Conservation (phyloP, 2,888 invertebrate species). For the Athripsodes cinereus region DNA sequence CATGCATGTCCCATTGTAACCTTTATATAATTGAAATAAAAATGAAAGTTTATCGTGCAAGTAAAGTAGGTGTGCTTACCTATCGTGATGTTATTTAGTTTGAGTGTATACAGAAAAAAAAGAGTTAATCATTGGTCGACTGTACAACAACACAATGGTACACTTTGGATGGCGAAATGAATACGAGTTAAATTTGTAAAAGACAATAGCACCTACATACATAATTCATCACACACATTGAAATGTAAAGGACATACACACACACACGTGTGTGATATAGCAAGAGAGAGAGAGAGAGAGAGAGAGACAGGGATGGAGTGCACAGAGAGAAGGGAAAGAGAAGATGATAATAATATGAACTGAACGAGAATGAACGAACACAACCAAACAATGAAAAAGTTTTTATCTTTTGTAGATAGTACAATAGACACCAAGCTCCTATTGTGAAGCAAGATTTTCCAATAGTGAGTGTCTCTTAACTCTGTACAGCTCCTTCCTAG, state of each 20-base stretch:
- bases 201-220: conserved; percentile 28
- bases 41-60: too few species aligned
- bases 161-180: conserved; percentile 27
- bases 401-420: conserved; percentile 28
- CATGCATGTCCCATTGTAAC: background rate
- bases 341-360: conserved; percentile 19
- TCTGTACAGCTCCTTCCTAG: conserved; percentile 25
- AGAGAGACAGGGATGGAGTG: conserved; percentile 18
- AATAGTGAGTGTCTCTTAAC: conserved; percentile 28
- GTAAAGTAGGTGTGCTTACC: too few species aligned
- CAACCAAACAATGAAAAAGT: conserved; percentile 28
- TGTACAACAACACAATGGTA: conserved; percentile 25
- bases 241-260: conserved; percentile 14
- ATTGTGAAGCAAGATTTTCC: conserved; percentile 27
- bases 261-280: conserved; percentile 10
- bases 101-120: too few species aligned
- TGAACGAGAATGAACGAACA: conserved; percentile 25
- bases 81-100: too few species aligned
- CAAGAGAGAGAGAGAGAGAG: conserved; percentile 11
- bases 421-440: conserved; percentile 27
- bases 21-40: too few species aligned
- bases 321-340: conserved; percentile 23
- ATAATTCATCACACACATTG: conserved; percentile 27
- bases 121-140: conserved; percentile 4
- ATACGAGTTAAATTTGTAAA: conserved; percentile 28